These are phyloP conservation scores for Denticeps clupeoides DNA, from an alignment of 2,797 vertebrate genomes.

Conservation along the genomic window DNA sequence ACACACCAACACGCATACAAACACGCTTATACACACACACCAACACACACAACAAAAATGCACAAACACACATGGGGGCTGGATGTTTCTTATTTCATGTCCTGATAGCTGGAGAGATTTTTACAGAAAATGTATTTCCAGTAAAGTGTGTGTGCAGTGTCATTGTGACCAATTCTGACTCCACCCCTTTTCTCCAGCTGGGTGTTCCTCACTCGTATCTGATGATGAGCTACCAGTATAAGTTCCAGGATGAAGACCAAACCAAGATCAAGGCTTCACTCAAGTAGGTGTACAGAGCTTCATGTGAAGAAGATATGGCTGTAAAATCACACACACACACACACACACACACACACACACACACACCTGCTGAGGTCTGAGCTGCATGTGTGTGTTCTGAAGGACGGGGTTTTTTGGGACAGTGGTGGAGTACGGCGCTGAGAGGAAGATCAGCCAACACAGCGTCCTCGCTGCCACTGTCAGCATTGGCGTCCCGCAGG, in stretches of 20 bases:
- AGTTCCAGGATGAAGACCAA: slow-evolving; percentile 97
- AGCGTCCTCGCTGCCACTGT: slow-evolving; percentile 85
- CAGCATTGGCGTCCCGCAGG: slow-evolving; percentile 90
- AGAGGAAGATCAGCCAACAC: slow-evolving; percentile 94
- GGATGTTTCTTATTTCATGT: too few species aligned
- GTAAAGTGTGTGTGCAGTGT: too few species aligned
- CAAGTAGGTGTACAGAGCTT: slow-evolving; percentile 64
- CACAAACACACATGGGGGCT: too few species aligned
- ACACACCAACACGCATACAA: too few species aligned
- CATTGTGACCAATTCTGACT: too few species aligned
- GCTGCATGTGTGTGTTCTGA: slow-evolving; percentile 1
- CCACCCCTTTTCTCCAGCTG: slow-evolving; percentile 67
- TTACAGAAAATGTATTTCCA: neutral
- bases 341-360: neutral
- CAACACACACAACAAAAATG: too few species aligned
- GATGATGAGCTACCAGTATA: slow-evolving; percentile 96
- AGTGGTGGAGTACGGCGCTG: slow-evolving; percentile 89
- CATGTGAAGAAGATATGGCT: neutral
- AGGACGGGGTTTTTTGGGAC: slow-evolving; percentile 95
- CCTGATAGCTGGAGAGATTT: too few species aligned
- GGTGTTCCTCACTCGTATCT: slow-evolving; percentile 90
- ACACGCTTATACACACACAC: too few species aligned
- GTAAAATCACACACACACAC: neutral
- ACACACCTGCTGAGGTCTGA: neutral
- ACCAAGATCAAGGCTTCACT: slow-evolving; percentile 90